Percentiles rank a stretch among this genome's conserved stretches.
These are phyloP conservation scores for Sigmodon hispidus DNA, from an alignment of 2,113 vertebrate species.

Conservation along the genomic window DNA sequence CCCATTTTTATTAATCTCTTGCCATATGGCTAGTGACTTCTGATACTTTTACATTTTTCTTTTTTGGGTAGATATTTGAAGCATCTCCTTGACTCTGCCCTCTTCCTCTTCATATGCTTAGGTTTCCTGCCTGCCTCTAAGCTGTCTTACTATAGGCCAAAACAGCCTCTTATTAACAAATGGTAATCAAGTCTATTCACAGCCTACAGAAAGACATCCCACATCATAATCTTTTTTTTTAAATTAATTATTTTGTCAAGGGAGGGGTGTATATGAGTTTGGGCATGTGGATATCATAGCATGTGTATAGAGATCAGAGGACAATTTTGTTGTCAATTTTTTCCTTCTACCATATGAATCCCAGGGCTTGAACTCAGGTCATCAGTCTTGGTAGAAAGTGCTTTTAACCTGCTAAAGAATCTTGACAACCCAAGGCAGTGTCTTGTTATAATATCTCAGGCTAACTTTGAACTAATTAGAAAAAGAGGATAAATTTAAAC, in stretches of 20 bases:
- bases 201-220: no score
- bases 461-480: neutral
- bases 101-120: no score
- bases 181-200: no score
- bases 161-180: no score
- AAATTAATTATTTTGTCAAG: neutral
- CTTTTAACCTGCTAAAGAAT: neutral
- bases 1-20: no score
- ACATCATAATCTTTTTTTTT: neutral
- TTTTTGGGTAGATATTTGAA: no score
- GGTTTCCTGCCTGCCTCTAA: no score
- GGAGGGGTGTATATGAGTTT: neutral
- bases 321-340: neutral
- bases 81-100: no score
- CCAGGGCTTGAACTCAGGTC: neutral
- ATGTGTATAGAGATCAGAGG: neutral
- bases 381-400: neutral
- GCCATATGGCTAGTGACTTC: no score
- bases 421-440: neutral
- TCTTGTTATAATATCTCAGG: neutral
- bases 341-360: neutral
- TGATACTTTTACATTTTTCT: no score
- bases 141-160: no score
- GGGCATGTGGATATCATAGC: neutral
- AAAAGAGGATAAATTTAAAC: no score